phyloP scores from a whole-genome alignment of 2,113 vertebrate species.

The Trichechus manatus region DNA sequence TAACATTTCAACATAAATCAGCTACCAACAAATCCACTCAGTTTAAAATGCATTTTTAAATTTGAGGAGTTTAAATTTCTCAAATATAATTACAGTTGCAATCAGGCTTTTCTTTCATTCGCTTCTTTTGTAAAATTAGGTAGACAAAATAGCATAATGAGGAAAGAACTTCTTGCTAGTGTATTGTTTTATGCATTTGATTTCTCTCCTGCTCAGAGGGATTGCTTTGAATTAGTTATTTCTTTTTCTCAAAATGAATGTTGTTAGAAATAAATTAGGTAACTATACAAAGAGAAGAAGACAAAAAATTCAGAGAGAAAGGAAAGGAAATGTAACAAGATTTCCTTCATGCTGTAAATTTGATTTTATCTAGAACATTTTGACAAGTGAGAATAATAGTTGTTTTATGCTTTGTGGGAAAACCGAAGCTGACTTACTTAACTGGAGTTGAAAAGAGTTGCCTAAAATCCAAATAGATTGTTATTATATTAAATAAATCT shows the following conservation, averaged over 20 bases:
- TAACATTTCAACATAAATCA: neutral
- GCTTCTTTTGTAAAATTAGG: constrained; percentile 40
- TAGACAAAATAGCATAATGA: constrained; percentile 59
- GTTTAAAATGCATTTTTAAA: constrained; percentile 21
- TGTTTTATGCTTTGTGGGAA: constrained; percentile 49
- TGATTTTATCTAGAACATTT: constrained; percentile 73
- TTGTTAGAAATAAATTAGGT: constrained; percentile 67
- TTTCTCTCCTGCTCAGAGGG: constrained; percentile 52
- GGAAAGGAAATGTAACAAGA: constrained; percentile 60
- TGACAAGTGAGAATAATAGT: neutral
- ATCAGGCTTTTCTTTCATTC: constrained; percentile 18
- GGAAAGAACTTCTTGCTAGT: neutral
- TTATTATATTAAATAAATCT: constrained; percentile 67
- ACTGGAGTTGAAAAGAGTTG: constrained; percentile 26
- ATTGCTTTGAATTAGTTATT: constrained; percentile 54
- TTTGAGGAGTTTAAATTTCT: neutral
- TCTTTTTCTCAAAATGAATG: constrained; percentile 62
- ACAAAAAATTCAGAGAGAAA: neutral
- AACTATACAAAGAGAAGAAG: constrained; percentile 12
- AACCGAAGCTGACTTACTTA: constrained; percentile 71
- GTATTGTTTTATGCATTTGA: constrained; percentile 54
- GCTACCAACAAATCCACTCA: neutral
- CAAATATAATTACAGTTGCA: constrained; percentile 43
- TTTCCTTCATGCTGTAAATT: constrained; percentile 55
- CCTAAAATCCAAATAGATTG: constrained; percentile 42